These are phyloP conservation scores for Clarias fuscus DNA, from an alignment of 2,797 vertebrate species.

Conservation along the genomic window DNA sequence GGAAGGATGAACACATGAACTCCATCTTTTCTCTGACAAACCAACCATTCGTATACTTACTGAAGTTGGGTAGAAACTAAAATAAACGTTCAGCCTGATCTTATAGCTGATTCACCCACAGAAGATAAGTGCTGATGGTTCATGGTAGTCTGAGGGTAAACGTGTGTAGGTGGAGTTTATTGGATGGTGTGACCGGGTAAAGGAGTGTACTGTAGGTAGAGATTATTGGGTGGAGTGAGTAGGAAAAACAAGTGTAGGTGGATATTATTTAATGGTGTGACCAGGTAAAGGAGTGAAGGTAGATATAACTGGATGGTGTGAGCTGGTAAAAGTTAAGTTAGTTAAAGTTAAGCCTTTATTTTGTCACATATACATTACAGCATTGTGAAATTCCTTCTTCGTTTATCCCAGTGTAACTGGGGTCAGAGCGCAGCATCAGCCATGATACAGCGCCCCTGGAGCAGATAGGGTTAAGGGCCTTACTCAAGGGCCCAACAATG, in stretches of 20 bases:
- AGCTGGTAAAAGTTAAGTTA: neutral
- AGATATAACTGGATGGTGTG: neutral
- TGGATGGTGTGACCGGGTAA: neutral
- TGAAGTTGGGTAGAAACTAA: neutral
- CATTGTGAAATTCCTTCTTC: too few relatives aligned
- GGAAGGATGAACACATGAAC: constrained; percentile 22
- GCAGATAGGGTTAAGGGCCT: too few relatives aligned
- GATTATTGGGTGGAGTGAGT: neutral
- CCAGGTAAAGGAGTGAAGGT: neutral
- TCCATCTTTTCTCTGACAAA: neutral
- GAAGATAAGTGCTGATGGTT: neutral
- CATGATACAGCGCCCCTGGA: too few relatives aligned
- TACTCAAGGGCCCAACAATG: too few relatives aligned
- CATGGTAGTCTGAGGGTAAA: neutral
- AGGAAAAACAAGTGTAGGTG: neutral
- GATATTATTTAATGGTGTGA: too few relatives aligned
- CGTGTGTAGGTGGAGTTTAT: neutral
- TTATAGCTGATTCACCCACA: neutral
- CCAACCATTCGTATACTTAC: neutral
- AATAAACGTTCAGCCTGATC: neutral
- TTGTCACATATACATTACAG: too few relatives aligned
- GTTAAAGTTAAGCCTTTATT: too few relatives aligned
- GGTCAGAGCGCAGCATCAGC: too few relatives aligned
- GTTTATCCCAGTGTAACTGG: too few relatives aligned
- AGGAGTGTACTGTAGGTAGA: neutral